These are phyloP conservation scores for Somateria mollissima DNA, from an alignment of 2,797 vertebrate genomes.

Conservation along the genomic window DNA sequence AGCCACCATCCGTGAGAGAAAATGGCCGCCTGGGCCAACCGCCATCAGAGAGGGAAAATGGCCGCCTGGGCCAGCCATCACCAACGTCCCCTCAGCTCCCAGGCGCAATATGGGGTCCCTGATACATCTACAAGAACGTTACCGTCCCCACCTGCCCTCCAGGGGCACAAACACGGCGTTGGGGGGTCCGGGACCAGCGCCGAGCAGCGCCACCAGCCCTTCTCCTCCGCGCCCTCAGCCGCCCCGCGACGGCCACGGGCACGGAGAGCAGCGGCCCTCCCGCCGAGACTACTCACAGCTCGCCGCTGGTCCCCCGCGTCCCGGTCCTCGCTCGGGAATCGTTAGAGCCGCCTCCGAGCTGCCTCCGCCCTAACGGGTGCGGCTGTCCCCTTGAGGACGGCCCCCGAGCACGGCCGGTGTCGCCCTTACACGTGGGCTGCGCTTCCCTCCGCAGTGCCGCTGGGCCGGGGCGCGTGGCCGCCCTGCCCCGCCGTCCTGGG, in stretches of 20 bases:
- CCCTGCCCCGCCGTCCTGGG: neutral
- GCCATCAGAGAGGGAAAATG: neutral
- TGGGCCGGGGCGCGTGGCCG: no score
- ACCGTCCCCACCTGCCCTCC: neutral
- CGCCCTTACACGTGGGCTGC: no score
- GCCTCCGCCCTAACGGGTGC: neutral
- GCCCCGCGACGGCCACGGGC: fast-evolving
- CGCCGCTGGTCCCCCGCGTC: neutral
- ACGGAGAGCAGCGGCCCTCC: neutral
- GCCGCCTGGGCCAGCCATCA: fast-evolving
- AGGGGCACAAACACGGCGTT: neutral
- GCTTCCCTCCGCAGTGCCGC: neutral
- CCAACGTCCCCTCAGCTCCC: neutral
- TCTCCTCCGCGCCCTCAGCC: fast-evolving
- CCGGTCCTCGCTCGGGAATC: neutral
- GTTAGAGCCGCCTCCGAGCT: no score
- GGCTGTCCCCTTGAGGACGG: neutral
- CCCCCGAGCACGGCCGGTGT: no score
- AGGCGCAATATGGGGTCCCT: neutral
- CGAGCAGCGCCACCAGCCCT: fast-evolving
- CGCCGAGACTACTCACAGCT: neutral
- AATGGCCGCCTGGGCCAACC: fast-evolving
- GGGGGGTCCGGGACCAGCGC: fast-evolving
- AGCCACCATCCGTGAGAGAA: neutral
- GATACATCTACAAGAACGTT: fast-evolving